Conservation (phyloP, 2,888 invertebrate genomes). For the Nephrotoma flavescens region DNA sequence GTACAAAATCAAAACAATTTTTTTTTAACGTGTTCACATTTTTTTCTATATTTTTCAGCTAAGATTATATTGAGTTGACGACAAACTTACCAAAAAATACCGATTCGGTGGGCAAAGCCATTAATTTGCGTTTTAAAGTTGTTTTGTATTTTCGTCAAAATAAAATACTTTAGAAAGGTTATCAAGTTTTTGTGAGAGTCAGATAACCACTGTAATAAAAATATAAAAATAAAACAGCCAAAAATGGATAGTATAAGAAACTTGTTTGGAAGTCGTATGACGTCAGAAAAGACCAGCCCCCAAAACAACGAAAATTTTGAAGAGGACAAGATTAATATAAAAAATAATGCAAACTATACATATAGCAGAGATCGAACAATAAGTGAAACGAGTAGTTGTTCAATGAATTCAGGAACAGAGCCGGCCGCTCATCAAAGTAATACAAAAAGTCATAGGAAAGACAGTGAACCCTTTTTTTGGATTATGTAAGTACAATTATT, state of each 20-base stretch:
- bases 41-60: background rate
- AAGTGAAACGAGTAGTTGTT: background rate
- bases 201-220: background rate
- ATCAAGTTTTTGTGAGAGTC: background rate
- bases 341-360: background rate
- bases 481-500: conserved; percentile 24
- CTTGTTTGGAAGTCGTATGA: conserved; percentile 5
- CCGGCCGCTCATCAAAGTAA: background rate
- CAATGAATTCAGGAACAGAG: background rate
- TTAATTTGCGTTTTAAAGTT: background rate
- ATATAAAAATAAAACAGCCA: background rate
- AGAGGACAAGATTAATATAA: background rate
- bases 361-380: conserved; percentile 12
- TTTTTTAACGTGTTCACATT: background rate
- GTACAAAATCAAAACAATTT: background rate
- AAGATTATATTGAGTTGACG: background rate
- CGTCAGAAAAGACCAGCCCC: conserved; percentile 1
- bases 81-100: background rate
- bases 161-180: background rate
- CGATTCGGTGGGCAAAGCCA: background rate
- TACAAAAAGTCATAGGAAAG: conserved; percentile 17
- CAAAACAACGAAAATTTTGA: background rate
- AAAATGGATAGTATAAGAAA: conserved; percentile 8
- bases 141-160: background rate
- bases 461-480: conserved; percentile 28